phyloP scores from a whole-genome alignment of 37 sponge, comb jelly and placozoan species.

The Chondrilla cf. caribensis region DNA sequence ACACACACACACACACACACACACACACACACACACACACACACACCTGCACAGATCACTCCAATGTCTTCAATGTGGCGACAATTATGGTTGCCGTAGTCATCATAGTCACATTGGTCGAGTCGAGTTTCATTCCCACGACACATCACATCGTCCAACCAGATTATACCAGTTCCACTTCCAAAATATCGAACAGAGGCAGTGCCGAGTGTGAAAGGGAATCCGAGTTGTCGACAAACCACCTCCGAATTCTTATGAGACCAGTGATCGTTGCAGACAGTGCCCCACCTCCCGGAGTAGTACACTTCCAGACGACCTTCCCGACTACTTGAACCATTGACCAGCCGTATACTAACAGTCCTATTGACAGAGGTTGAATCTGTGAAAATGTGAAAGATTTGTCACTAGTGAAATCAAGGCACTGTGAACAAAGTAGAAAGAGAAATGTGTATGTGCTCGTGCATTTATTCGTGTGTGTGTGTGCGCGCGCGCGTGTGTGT shows the following conservation, averaged over 20 bases:
- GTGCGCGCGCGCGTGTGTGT: no score
- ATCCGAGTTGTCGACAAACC: conserved; percentile 31
- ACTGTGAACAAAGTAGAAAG: no score
- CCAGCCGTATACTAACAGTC: not conserved
- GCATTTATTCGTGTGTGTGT: no score
- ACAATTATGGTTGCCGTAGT: conserved; percentile 20
- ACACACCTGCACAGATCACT: not conserved
- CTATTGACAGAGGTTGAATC: not conserved
- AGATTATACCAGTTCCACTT: not conserved
- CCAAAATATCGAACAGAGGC: not conserved
- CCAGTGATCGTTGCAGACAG: conserved; percentile 33
- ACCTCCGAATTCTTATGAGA: not conserved
- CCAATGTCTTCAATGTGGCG: conserved; percentile 19
- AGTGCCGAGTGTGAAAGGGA: not conserved
- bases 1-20: not conserved
- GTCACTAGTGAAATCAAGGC: no score
- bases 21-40: not conserved
- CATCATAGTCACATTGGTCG: not conserved
- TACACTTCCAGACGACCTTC: not conserved
- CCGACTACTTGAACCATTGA: not conserved
- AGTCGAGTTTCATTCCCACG: conserved; percentile 2
- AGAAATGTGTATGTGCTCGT: no score
- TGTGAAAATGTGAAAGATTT: no score
- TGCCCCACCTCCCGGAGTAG: conserved; percentile 23
- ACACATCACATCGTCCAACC: conserved; percentile 33